phyloP scores from a whole-genome alignment of 2,113 vertebrate species.

The Pogonocichla stellata region DNA sequence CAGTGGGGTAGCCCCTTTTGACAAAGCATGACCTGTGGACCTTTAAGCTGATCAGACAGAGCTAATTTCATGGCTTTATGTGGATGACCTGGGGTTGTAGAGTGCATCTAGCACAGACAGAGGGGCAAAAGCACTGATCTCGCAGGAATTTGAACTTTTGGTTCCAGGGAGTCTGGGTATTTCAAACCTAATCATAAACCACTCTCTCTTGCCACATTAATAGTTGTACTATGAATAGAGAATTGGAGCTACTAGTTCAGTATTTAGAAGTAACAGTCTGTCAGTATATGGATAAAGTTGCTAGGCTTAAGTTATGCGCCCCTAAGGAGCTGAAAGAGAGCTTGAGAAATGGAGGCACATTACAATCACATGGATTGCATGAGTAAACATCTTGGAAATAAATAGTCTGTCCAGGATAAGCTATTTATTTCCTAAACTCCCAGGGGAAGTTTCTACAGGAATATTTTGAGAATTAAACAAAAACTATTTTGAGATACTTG shows the following conservation, averaged over 20 bases:
- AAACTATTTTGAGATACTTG: conserved; percentile 52
- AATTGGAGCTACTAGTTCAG: not conserved
- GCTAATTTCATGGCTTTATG: not conserved
- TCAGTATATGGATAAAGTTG: not conserved
- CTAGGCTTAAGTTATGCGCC: conserved; percentile 39
- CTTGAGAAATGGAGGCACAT: conserved; percentile 59
- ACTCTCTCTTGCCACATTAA: not conserved
- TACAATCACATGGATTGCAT: conserved; percentile 54
- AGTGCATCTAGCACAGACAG: not conserved
- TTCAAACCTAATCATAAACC: conserved; percentile 30
- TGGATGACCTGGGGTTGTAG: not conserved
- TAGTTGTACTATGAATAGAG: conserved; percentile 42
- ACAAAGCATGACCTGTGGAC: not conserved
- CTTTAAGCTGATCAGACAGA: not conserved
- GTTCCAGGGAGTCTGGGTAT: conserved; percentile 16
- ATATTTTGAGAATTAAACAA: conserved; percentile 57
- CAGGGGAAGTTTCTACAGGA: conserved; percentile 20
- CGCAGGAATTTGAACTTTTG: not conserved
- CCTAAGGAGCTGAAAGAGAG: conserved; percentile 49
- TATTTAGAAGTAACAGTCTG: conserved; percentile 30
- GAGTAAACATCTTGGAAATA: conserved; percentile 66
- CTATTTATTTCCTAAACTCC: conserved; percentile 63
- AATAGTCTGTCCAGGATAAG: conserved; percentile 60
- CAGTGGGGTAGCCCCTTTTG: not conserved
- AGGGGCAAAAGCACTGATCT: not conserved